Evolutionary conservation across 2,113 vertebrate species (phyloP).

Genomic region (Ictalurus furcatus): DNA sequence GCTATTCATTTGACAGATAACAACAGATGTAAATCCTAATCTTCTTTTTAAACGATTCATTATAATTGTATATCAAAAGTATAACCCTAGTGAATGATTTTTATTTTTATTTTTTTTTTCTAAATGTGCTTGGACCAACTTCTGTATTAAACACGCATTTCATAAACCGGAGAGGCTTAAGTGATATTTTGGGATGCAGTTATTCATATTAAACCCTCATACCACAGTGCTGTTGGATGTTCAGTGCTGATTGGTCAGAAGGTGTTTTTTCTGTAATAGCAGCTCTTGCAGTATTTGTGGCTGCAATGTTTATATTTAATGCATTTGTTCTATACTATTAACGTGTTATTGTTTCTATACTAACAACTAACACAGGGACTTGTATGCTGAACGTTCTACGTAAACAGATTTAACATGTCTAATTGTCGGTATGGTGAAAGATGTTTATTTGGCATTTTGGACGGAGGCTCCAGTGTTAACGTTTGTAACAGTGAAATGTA

Average conservation of each 20-base stretch:
- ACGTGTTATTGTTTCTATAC: background rate
- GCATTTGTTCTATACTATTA: background rate
- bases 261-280: background rate
- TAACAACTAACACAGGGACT: background rate
- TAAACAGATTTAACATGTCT: background rate
- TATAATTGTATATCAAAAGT: background rate
- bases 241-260: background rate
- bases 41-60: background rate
- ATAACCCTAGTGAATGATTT: background rate
- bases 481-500: background rate
- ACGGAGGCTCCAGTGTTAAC: background rate
- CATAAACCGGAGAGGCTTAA: background rate
- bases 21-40: background rate
- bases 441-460: background rate
- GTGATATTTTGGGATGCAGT: background rate
- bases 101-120: background rate
- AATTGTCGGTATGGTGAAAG: background rate
- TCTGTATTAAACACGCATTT: background rate
- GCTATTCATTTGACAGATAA: too few species aligned
- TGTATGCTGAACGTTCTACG: background rate
- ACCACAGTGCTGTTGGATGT: background rate
- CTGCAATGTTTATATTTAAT: background rate
- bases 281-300: background rate
- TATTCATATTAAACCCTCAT: background rate
- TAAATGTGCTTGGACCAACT: background rate